Percentiles rank a stretch among this genome's conserved stretches.
Conservation (phyloP, 2,113 vertebrate species). For the Aplodontia rufa region DNA sequence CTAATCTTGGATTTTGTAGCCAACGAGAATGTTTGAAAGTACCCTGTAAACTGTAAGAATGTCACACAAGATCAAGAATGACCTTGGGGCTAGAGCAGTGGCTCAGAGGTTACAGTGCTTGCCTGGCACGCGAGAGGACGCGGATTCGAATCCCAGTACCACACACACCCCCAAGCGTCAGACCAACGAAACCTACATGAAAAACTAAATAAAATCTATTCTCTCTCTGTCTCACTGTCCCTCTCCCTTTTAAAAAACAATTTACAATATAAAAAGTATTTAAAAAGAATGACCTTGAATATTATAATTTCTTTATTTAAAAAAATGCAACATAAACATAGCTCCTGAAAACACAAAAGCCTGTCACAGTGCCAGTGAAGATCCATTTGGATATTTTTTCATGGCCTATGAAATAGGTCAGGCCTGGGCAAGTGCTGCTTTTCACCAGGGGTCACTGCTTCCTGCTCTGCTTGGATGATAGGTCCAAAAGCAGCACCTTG, state of each 20-base stretch:
- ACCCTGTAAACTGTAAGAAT: background rate
- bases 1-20: background rate
- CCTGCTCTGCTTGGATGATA: constrained; percentile 5
- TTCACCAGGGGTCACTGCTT: constrained; percentile 54
- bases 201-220: too few species aligned
- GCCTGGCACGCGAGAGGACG: too few species aligned
- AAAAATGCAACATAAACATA: background rate
- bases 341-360: background rate
- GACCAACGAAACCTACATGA: too few species aligned
- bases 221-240: too few species aligned
- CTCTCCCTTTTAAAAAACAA: too few species aligned
- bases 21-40: background rate
- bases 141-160: too few species aligned
- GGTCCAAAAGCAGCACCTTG: constrained; percentile 77
- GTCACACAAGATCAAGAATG: too few species aligned
- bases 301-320: constrained; percentile 23
- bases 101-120: too few species aligned
- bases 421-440: constrained; percentile 56
- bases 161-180: too few species aligned
- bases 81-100: too few species aligned
- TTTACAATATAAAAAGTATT: too few species aligned
- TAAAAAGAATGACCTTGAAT: too few species aligned
- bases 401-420: background rate
- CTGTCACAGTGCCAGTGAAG: background rate
- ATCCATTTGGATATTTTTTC: constrained; percentile 73